phyloP scores from a whole-genome alignment of 2,797 vertebrate species.

The Acanthiza pusilla region DNA sequence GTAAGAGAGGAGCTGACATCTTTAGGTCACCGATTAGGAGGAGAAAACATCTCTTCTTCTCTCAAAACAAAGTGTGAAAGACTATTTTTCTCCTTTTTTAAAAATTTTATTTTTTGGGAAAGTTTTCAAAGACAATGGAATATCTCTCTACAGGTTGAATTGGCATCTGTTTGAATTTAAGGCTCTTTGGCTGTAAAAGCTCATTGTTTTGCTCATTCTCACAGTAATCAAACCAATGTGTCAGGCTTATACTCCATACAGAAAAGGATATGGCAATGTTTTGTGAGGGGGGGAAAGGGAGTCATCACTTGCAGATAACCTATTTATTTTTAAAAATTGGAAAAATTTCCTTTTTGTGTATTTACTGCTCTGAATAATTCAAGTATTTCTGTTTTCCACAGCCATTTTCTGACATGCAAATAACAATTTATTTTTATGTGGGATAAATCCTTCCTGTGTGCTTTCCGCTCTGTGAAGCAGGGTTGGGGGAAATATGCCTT shows the following conservation, averaged over 20 bases:
- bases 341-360: slow-evolving; percentile 12
- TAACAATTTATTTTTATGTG: slow-evolving; percentile 20
- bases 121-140: background rate
- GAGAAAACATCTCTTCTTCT: background rate
- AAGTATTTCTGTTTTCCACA: slow-evolving; percentile 24
- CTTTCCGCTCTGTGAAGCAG: background rate
- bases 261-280: background rate
- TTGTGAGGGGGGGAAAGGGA: background rate
- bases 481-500: background rate
- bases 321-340: slow-evolving; percentile 30
- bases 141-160: background rate
- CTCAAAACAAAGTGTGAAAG: background rate
- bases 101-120: background rate
- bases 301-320: background rate
- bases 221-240: slow-evolving; percentile 22
- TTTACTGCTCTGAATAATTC: slow-evolving; percentile 12
- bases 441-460: slow-evolving; percentile 8
- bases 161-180: background rate
- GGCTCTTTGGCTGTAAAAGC: background rate
- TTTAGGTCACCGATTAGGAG: background rate
- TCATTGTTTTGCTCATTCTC: slow-evolving; percentile 16
- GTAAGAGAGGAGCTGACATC: background rate
- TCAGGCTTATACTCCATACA: background rate
- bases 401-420: slow-evolving; percentile 21
- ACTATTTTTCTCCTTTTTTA: background rate